Base-by-base conservation (phyloP, 2,888 invertebrate species). In the Eristalinus sepulchralis region DNA sequence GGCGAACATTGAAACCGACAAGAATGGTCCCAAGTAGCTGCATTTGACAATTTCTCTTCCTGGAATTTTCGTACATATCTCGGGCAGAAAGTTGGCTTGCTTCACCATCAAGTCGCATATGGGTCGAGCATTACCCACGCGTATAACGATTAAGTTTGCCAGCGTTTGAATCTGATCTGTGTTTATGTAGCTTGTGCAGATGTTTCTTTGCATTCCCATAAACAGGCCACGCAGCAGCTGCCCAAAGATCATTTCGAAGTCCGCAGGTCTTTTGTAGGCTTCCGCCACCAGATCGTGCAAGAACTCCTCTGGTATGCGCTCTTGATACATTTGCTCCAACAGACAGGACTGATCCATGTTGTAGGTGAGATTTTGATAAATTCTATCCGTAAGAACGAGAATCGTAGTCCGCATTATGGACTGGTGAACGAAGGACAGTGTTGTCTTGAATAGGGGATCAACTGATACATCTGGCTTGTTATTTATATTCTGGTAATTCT, bases 1-100 rank as follows among this genome's bases (percentile, higher is more conserved):
- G 47, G 97, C 97, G 92, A 98, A 98, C 1, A 98, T 95, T 0
- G 98, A 98, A 0, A 98, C 95, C 10, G 96, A 95, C 88, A 99
- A 94, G 93, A 99, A 98, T 0, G 98, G 97, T 17, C 98, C 98
- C 8, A 99, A 94, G 91, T 95, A 97, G 77, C 97, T 97, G 63
- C 96, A 95, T 70, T 96, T 94, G 0, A 97, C 96, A 78, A 98
- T 94, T 93, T 99, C 99, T 57, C 98, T 94, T 0, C 99, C 99
- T 0, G 94, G 94, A 6, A 96, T 96, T 1, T 95, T 95, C 1
- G 97, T 96, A 88, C 96, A 94, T 1, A 95, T 92, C 10, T 95
- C 94, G 0, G 97, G 97, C 80, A 95, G 91, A 93, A 96, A 97
- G 91, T 97, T 96, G 2, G 94, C 93, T 91, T 96, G 95, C 84